Evolutionary conservation across 2,113 vertebrate genomes (phyloP).

Genomic region (Neomonachus schauinslandi): DNA sequence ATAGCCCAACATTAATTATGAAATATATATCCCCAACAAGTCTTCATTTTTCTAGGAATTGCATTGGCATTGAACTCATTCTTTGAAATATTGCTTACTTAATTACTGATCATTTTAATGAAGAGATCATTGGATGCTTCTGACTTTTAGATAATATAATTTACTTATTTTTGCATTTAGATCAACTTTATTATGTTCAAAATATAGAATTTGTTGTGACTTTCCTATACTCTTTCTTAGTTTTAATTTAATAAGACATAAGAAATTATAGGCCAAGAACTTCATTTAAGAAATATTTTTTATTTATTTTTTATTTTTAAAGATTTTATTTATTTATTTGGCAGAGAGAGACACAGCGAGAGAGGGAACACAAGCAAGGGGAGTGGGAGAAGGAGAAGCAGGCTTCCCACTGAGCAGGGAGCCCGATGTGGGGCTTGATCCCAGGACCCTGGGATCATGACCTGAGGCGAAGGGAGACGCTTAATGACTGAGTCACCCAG

Average conservation of each 20-base stretch:
- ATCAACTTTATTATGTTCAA: conserved; percentile 13
- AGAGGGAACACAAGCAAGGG: too few species aligned
- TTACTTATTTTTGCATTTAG: not conserved
- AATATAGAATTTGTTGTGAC: not conserved
- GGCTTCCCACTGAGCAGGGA: too few species aligned
- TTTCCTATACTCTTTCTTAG: not conserved
- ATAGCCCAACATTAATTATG: not conserved
- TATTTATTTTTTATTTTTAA: conserved; percentile 56
- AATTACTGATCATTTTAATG: not conserved
- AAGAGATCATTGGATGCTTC: not conserved
- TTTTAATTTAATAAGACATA: conserved; percentile 24
- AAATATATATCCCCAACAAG: not conserved
- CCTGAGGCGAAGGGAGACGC: too few species aligned
- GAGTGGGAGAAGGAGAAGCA: too few species aligned
- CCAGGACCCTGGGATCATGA: too few species aligned
- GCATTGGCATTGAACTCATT: not conserved
- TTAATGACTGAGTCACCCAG: too few species aligned
- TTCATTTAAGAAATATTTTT: conserved; percentile 44
- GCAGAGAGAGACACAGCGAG: too few species aligned
- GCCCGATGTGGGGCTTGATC: too few species aligned
- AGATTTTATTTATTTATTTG: too few species aligned
- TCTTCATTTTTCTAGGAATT: not conserved
- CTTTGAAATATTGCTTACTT: conserved; percentile 47
- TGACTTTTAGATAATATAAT: conserved; percentile 19
- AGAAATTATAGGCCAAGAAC: conserved; percentile 32